A percentile compares a stretch with the other conserved stretches of the same genome.
phyloP scores from a whole-genome alignment of 2,797 vertebrate genomes.

The Myotis planiceps region DNA sequence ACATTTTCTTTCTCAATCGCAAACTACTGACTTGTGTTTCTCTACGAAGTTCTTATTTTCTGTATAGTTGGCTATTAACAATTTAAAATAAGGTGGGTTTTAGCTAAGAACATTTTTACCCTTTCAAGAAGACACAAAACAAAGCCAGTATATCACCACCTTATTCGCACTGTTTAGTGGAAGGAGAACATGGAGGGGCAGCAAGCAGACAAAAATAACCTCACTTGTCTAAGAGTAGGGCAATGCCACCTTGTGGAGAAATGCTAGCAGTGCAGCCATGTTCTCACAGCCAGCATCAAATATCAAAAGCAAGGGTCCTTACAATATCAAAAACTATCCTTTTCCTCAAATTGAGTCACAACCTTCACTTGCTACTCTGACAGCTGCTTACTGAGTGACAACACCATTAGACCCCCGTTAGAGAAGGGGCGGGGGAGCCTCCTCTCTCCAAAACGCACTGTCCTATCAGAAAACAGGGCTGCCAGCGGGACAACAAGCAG shows the following conservation, averaged over 20 bases:
- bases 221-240: not conserved
- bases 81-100: not conserved
- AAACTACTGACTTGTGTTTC: not conserved
- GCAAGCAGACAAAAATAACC: not conserved
- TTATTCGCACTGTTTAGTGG: not conserved
- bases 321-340: not conserved
- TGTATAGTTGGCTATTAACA: not conserved
- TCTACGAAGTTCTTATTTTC: not conserved
- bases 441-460: fast-evolving
- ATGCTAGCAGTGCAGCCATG: not conserved
- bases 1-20: not conserved
- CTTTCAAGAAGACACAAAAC: not conserved
- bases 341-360: constrained; percentile 27
- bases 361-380: not conserved
- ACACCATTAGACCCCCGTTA: not conserved
- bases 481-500: fast-evolving
- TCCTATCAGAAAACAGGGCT: fast-evolving
- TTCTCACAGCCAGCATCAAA: not conserved
- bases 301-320: not conserved
- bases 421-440: not conserved
- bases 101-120: not conserved
- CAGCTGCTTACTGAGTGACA: not conserved
- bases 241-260: constrained; percentile 65
- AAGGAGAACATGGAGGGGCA: not conserved
- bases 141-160: not conserved